Percentiles rank a stretch among this genome's conserved stretches.
These are phyloP conservation scores for Ciconia nigra DNA, from an alignment of 2,797 vertebrate genomes.

Conservation along the genomic window DNA sequence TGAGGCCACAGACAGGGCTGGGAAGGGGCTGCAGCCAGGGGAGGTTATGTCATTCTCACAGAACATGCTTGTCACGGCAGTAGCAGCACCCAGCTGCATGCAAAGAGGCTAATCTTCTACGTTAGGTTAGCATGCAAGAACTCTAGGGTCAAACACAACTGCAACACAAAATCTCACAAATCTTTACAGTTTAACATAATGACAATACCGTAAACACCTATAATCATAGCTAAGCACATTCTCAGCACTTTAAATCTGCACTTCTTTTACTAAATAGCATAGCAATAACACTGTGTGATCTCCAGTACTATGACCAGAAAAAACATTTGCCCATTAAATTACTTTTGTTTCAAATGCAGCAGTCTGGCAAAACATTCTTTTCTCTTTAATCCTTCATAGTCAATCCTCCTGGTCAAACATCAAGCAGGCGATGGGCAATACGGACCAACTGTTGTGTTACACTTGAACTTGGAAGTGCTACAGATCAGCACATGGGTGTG, in stretches of 20 bases:
- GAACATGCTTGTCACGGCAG: constrained; percentile 72
- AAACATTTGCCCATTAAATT: background rate
- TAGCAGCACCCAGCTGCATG: constrained; percentile 81
- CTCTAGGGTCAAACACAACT: constrained; percentile 75
- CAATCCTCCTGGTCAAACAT: background rate
- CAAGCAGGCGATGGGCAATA: background rate
- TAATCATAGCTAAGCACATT: background rate
- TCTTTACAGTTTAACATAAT: constrained; percentile 50
- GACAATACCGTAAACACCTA: background rate
- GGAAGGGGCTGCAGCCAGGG: constrained; percentile 76
- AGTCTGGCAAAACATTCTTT: background rate
- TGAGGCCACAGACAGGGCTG: constrained; percentile 77
- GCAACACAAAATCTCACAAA: constrained; percentile 86
- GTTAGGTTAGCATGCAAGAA: constrained; percentile 80
- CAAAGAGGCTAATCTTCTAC: constrained; percentile 85
- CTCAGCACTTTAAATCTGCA: background rate
- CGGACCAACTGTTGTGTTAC: background rate
- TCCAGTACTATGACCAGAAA: background rate
- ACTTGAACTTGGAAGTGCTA: background rate
- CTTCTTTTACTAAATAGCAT: background rate
- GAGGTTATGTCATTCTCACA: constrained; percentile 66
- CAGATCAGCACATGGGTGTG: background rate
- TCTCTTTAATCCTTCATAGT: background rate
- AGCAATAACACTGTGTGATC: background rate
- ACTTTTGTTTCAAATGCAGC: background rate